Evolutionary conservation across 2,888 invertebrate genomes (phyloP), one percentile per base, ranked within the genome.

Genomic region (Pyralis farinalis): DNA sequence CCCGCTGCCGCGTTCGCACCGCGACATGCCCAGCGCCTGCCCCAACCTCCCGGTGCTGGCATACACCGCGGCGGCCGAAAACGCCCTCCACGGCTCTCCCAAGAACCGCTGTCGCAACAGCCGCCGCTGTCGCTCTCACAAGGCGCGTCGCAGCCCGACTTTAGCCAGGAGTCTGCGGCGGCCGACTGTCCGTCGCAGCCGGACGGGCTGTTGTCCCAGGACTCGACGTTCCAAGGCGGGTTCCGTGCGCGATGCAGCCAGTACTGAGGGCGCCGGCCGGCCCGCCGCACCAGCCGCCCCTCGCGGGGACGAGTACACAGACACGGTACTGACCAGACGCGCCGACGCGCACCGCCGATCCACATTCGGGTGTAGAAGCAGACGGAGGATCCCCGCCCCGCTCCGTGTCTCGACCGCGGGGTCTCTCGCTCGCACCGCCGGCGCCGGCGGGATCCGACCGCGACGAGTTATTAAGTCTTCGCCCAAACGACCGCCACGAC

Each of bases 1-100:
- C 97, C 98, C 2, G 96, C 98, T 0, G 95, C 97, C 34, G 97
- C 97, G 30, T 97, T 98, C 96, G 95, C 97, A 93, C 95, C 77
- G 97, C 95, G 94, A 42, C 7, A 92, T 92, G 93, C 8, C 94
- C 93, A 58, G 92, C 94, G 94, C 21, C 12, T 2, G 16, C 94
- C 94, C 75, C 94, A 93, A 67, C 94, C 94, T 63, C 94, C 94
- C 56, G 93, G 93, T 63, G 34, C 43, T 37, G 27, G 38, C 25
- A 34, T 93, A 93, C 48, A 76, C 81, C 33, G 75, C 78, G 40
- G 67, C 67, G 22, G 29, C 16, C 69, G 83, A 34, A 63, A 80
- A 46, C 68, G 82, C 8, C 72, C 74, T 41, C 72, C 83, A 52
- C 90, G 91, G 22, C 89, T 91, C 51, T 91, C 90, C 53, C 95